Evolutionary conservation across 2,888 invertebrate species (phyloP), one percentile per base, ranked within the genome.

Genomic region (Crematogaster levior): DNA sequence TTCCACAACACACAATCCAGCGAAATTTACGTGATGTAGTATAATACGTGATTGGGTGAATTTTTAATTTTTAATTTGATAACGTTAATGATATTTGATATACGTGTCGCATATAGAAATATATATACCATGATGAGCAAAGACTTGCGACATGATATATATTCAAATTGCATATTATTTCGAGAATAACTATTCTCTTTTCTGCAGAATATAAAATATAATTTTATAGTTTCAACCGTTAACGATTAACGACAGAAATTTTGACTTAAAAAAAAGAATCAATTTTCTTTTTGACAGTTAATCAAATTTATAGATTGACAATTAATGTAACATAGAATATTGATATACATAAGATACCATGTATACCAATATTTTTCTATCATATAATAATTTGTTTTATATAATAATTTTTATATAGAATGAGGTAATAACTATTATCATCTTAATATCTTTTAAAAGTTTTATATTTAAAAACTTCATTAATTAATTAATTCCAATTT

Each of bases 1-100:
- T 88, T 89, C 87, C 88, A 66, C 40, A 43, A 60, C 24, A 34
- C 43, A 37, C 46, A 72, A 73, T 80, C n/a, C 37, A 43, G 27
- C 60, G 60, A 43, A 56, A 68, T 48, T 80, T 15, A 40, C 15
- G n/a, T n/a, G n/a, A 53, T 5, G 37, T 58, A 37, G 37, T 12
- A 24, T 37, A 58, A 77, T 68, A 34, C 34, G 24, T 15, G 46
- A 46, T 61, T 61, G 51, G 58, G 18, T n/a, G 37, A 40, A 46
- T 84, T 83, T 87, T 86, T 86, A 40, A 46, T 84, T 83, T 87
- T 86, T 86, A 82, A 86, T 89, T 85, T 81, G 34, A 83, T 80
- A 66, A 86, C 84, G 34, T 1, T 68, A 79, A 68, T 63, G 80
- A 68, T 72, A 79, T 81, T 81, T 84, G 70, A 83, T 75, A 73